Percentiles rank a stretch among this genome's conserved stretches.
Conservation (phyloP, 2,888 invertebrate species). For the Sceliomorpha sp. region DNA sequence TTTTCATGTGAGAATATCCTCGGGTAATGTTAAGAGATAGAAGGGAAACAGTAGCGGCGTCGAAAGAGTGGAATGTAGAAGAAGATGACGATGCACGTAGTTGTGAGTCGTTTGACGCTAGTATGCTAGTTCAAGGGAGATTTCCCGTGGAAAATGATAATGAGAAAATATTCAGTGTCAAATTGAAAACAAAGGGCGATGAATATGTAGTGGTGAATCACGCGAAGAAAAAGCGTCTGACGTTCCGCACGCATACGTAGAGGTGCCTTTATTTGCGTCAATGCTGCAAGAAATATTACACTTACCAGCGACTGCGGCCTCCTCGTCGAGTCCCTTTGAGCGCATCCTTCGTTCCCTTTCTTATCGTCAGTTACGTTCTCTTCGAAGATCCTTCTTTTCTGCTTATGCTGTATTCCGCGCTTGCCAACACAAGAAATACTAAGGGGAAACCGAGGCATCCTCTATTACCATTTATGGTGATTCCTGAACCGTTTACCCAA, state of each 20-base stretch:
- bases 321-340: conserved; percentile 45
- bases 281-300: conserved; percentile 72
- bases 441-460: conserved; percentile 61
- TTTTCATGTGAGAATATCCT: conserved; percentile 26
- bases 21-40: conserved; percentile 15
- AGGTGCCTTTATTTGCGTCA: conserved; percentile 69
- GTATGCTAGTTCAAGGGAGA: conserved; percentile 16
- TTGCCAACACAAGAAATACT: conserved; percentile 31
- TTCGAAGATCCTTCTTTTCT: conserved; percentile 20
- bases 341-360: conserved; percentile 30
- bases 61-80: background rate
- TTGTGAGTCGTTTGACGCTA: conserved; percentile 28
- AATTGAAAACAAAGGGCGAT: conserved; percentile 40
- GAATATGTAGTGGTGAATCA: conserved; percentile 17
- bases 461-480: conserved; percentile 80
- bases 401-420: conserved; percentile 3
- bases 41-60: background rate
- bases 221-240: conserved; percentile 15
- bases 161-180: conserved; percentile 37
- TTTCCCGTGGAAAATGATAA: conserved; percentile 36
- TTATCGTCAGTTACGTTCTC: conserved; percentile 35
- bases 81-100: conserved; percentile 14
- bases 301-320: conserved; percentile 69
- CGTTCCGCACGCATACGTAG: conserved; percentile 36
- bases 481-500: conserved; percentile 71